Evolutionary conservation across 2,797 vertebrate genomes (phyloP), one percentile per base, ranked within the genome.

Genomic region (Trachops cirrhosus): DNA sequence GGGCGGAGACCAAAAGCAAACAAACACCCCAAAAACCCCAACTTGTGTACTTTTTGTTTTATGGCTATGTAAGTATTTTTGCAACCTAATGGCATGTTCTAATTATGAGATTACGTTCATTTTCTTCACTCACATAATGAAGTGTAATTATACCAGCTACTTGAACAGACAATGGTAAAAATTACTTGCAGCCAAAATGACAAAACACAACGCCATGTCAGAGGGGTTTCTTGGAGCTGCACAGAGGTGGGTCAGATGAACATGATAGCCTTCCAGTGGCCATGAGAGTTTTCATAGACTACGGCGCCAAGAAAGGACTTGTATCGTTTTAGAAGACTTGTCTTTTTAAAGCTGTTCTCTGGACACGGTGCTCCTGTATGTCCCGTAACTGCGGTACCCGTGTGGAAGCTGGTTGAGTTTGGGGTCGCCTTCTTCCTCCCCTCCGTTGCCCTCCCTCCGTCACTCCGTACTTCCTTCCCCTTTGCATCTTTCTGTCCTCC

Each of bases 81-180:
- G 95, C 57, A 97, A 86, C 50, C 9, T 79, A 96, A 96, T 95
- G 96, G 50, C 32, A 6, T 89, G 74, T 96, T 96, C 92, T 97
- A 96, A 98, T 98, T 97, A 89, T 84, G 74, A 97, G 92, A 97
- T 97, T 97, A 97, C 91, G 91, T 96, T 96, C 62, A 52, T 97
- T 98, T 96, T 84, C 12, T 93, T 79, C 96, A 94, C 80, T 98
- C 97, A 97, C 16, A 82, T 98, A 93, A 97, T 98, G 97, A 98
- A 91, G 26, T 93, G 8, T 95, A 97, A 97, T 98, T 98, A 96
- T 32, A 94, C 89, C 86, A 88, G 84, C 85, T 89, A 24, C 9
- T 78, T 95, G 86, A 97, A 77, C 1, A 18, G 94, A 92, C 39
- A 44, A 48, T 82, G 84, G 87, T 86, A 74, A 95, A 97, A 98